These are phyloP conservation scores for Babylonia areolata DNA, from an alignment of 1,140 invertebrate species.

Conservation along the genomic window DNA sequence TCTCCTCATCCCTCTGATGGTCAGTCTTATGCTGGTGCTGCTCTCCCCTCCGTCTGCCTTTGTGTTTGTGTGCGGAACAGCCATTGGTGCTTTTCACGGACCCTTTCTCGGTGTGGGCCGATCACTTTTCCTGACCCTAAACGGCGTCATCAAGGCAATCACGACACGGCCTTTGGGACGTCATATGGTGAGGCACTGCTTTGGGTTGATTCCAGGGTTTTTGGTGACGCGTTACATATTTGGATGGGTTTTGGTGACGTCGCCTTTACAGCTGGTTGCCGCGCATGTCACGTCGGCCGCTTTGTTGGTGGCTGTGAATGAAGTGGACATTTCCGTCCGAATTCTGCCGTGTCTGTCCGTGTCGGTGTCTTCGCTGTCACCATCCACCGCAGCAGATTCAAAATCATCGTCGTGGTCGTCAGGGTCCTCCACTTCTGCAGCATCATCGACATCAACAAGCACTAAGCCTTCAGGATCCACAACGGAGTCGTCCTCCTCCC, in stretches of 20 bases:
- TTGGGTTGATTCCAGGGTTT: conserved; percentile 21
- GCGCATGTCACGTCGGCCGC: not conserved
- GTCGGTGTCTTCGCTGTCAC: not conserved
- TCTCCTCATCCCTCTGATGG: conserved; percentile 3
- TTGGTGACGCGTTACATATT: not conserved
- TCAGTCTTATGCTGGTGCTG: conserved; percentile 1
- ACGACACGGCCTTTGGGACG: not conserved
- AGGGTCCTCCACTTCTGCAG: not conserved
- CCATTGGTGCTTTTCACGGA: conserved; percentile 46
- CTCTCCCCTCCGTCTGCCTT: conserved; percentile 36
- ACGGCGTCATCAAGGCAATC: conserved; percentile 37
- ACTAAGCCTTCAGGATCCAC: too few relatives aligned
- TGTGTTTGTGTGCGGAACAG: conserved; percentile 44
- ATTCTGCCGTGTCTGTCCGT: conserved; percentile 5
- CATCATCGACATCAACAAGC: not conserved
- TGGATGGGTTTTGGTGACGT: conserved; percentile 25
- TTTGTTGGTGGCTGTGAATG: conserved; percentile 14
- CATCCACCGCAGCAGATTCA: not conserved
- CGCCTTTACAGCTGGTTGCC: not conserved
- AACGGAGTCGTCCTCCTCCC: too few relatives aligned
- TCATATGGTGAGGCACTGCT: conserved; percentile 5
- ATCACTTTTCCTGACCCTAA: conserved; percentile 39
- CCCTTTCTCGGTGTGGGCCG: conserved; percentile 44
- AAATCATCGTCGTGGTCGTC: not conserved
- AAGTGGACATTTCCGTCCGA: not conserved